phyloP scores from a whole-genome alignment of 2,797 vertebrate genomes.

The Acanthopagrus latus region DNA sequence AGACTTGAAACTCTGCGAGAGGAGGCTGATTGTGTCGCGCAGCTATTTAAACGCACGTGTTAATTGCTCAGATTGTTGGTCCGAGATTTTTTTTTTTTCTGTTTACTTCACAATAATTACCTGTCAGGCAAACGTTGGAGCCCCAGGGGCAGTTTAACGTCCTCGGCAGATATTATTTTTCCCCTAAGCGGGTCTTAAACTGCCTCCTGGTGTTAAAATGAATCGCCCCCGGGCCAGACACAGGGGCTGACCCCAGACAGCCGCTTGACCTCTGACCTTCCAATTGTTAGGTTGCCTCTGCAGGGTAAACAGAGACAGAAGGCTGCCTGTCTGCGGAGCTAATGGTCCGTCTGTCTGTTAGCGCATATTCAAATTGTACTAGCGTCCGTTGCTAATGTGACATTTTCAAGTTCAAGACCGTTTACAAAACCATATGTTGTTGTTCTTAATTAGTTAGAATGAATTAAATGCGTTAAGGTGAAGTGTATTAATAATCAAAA shows the following conservation, averaged over 20 bases:
- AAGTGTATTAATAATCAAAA: too few species aligned
- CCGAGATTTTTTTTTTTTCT: slow-evolving; percentile 34
- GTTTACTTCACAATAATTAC: slow-evolving; percentile 66
- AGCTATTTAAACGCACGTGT: slow-evolving; percentile 27
- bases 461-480: too few species aligned
- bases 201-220: slow-evolving; percentile 64
- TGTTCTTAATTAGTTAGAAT: too few species aligned
- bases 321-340: slow-evolving; percentile 42
- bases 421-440: too few species aligned
- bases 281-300: slow-evolving; percentile 66
- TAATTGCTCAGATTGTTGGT: slow-evolving; percentile 29
- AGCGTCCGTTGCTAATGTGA: neutral
- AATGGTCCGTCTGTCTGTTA: slow-evolving; percentile 29
- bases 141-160: slow-evolving; percentile 62
- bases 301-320: slow-evolving; percentile 68
- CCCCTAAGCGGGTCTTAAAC: slow-evolving; percentile 62
- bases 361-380: neutral
- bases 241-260: slow-evolving; percentile 69
- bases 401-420: too few species aligned
- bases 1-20: slow-evolving; percentile 20
- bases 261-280: slow-evolving; percentile 69
- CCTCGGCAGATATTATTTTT: slow-evolving; percentile 62
- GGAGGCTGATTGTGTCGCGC: slow-evolving; percentile 35
- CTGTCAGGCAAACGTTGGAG: slow-evolving; percentile 43
- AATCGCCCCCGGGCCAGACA: slow-evolving; percentile 61